Conservation (phyloP, 64 coral and sea anemone genomes). For the Cladopsammia gracilis region DNA sequence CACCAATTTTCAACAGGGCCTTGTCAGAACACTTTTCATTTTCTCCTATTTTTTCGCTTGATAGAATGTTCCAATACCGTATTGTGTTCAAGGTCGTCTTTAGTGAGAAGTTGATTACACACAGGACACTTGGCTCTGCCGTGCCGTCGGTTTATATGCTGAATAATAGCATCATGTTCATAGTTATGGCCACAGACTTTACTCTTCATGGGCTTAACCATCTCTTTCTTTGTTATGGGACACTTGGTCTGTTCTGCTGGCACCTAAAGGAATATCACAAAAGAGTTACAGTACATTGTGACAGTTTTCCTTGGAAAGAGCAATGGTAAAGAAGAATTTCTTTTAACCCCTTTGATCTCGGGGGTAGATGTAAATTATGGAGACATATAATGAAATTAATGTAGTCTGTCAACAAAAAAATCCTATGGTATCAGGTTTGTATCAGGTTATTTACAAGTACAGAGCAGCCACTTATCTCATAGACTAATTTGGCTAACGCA, state of each 20-base stretch:
- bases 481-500: no score
- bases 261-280: conserved; percentile 61
- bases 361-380: no score
- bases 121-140: conserved; percentile 84
- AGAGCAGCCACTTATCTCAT: no score
- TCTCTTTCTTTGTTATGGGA: conserved; percentile 88
- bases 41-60: conserved; percentile 86
- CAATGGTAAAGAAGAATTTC: no score
- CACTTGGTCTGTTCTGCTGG: conserved; percentile 89
- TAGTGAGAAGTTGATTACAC: conserved; percentile 66
- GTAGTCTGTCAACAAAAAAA: no score
- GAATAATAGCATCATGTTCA: conserved; percentile 86
- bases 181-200: conserved; percentile 92
- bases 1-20: no score
- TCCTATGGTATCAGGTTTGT: no score
- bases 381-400: no score
- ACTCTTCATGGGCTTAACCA: conserved; percentile 92
- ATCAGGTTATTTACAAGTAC: no score
- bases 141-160: conserved; percentile 58
- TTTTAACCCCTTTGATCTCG: no score
- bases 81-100: conserved; percentile 84
- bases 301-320: not conserved
- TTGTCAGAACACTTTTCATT: not conserved
- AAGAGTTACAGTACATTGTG: not conserved
- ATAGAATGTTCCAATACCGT: conserved; percentile 82